phyloP scores from a whole-genome alignment of 2,113 vertebrate genomes.

The Charadrius vociferus region DNA sequence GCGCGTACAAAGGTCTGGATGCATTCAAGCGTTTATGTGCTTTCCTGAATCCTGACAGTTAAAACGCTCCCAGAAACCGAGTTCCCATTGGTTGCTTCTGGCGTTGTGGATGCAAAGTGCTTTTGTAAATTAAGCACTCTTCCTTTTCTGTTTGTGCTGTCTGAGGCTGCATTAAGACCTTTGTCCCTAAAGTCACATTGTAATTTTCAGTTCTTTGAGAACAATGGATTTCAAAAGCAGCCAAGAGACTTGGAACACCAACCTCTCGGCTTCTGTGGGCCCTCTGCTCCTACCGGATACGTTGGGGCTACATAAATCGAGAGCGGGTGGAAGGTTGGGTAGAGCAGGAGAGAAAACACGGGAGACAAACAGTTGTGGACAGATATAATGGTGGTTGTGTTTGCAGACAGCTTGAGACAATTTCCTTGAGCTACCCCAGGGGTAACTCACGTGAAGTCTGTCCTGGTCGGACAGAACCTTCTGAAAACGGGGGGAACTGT shows the following conservation, averaged over 20 bases:
- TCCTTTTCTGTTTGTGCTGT: neutral
- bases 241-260: neutral
- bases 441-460: neutral
- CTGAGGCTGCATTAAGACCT: neutral
- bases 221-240: neutral
- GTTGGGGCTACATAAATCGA: neutral
- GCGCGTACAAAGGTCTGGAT: fast-evolving
- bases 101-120: neutral
- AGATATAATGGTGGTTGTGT: neutral
- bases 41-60: neutral
- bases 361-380: neutral
- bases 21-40: neutral
- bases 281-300: neutral
- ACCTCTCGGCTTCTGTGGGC: fast-evolving
- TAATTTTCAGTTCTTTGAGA: neutral
- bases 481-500: neutral
- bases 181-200: neutral
- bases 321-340: neutral
- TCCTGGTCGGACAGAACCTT: neutral
- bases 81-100: neutral
- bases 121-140: neutral
- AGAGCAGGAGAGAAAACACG: neutral
- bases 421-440: neutral
- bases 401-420: neutral
- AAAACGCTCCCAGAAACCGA: neutral